Conservation (phyloP, 2,113 vertebrate genomes). For the Phocoena sinus region DNA sequence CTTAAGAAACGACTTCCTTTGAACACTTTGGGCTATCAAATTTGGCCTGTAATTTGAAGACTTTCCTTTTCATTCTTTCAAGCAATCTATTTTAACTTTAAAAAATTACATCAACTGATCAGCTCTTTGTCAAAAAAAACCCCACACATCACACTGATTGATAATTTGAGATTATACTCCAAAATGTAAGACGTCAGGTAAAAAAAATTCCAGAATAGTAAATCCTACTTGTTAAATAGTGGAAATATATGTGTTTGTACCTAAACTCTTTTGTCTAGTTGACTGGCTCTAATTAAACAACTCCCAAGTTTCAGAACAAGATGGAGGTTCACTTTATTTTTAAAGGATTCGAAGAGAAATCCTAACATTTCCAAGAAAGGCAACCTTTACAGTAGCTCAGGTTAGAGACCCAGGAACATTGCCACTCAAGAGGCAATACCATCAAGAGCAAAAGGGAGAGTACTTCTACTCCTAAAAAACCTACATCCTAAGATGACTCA, state of each 20-base stretch:
- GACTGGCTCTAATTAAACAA: background rate
- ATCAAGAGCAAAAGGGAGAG: background rate
- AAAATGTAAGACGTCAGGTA: background rate
- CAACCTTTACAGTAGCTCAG: background rate
- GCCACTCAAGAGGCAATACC: background rate
- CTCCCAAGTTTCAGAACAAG: background rate
- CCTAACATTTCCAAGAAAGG: background rate
- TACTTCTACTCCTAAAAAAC: background rate
- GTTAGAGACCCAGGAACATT: background rate
- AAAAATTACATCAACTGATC: background rate
- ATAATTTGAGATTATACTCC: background rate
- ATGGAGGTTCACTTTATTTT: background rate
- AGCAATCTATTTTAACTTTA: background rate
- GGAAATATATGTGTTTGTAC: background rate
- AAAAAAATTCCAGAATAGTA: background rate
- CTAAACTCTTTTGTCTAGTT: background rate
- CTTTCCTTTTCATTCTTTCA: background rate
- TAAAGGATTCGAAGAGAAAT: background rate
- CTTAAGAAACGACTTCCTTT: background rate
- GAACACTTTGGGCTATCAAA: background rate
- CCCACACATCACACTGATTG: background rate
- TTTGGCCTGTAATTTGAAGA: background rate
- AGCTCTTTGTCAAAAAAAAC: background rate
- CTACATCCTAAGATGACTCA: background rate
- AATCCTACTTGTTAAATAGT: background rate